Base-by-base conservation (phyloP, 2,888 invertebrate species). In the Thecocarcelia acutangulata region DNA sequence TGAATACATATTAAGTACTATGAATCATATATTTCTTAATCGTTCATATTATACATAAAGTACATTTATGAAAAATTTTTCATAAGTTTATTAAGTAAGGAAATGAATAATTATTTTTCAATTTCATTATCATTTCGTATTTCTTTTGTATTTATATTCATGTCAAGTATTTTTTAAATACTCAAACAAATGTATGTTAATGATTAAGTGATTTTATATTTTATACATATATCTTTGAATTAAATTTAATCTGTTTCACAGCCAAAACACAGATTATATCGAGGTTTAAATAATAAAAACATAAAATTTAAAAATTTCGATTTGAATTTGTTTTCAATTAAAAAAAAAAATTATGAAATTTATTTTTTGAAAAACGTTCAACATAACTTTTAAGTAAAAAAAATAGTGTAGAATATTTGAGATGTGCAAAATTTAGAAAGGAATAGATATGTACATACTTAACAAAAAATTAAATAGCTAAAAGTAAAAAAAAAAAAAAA, bases 231-330 rank as follows among this genome's bases (percentile, higher is more conserved):
- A 28, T 76, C 73, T 80, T 44, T 24, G 84, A 84, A 88, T 86
- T 87, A 85, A 80, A 78, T 83, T 82, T 83, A 87, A 88, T 90
- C 90, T 90, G 90, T 89, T 89, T 90, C 90, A 90, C 90, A 90
- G 90, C 90, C 90, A 90, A 89, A 90, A 90, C 86, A 90, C 90
- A 90, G 90, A 90, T 90, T 89, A 85, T 84, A 84, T 59, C 50
- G 17, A 72, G 54, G 66, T 66, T 52, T 9, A 61, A 52, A 54
- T 5, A 76, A 52, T 11, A 54, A 63, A 33, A 63, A 56, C 2
- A 24, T 37, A 66, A 63, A 68, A 11, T 21, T 21, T 52, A 68
- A 5, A 15, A 28, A 68, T 61, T 68, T 68, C 63, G 0, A 15
- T 21, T 74, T 54, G 5, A 33, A 21, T 17, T 59, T 70, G 28